Conservation (phyloP, 2,888 invertebrate species). For the Papilio gigon region DNA sequence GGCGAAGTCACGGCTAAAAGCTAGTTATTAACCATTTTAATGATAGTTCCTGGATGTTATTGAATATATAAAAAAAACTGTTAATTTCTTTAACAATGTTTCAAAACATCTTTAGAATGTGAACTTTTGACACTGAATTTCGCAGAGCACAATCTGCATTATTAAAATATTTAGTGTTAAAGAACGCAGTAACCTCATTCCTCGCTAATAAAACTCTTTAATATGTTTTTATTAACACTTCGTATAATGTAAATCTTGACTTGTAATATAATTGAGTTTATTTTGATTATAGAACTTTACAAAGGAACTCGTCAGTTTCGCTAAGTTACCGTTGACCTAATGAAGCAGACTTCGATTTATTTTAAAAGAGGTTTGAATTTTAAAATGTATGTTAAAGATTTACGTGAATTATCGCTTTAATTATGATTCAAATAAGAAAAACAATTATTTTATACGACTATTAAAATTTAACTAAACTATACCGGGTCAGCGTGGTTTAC, state of each 20-base stretch:
- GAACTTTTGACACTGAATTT: constrained; percentile 8
- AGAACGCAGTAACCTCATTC: constrained; percentile 11
- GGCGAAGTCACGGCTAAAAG: no score
- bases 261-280: background rate
- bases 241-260: background rate
- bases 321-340: constrained; percentile 4
- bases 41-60: background rate
- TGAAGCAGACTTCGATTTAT: constrained; percentile 12
- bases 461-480: no score
- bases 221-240: background rate
- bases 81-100: background rate
- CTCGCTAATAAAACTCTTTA: background rate
- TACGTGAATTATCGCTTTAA: background rate
- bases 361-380: constrained; percentile 8
- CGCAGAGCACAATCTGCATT: background rate
- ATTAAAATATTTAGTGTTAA: constrained; percentile 2
- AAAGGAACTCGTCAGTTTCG: constrained; percentile 13
- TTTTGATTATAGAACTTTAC: background rate
- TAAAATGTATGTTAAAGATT: background rate
- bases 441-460: background rate
- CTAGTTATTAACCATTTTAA: no score
- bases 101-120: background rate
- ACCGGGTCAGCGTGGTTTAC: no score
- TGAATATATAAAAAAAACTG: background rate
- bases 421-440: background rate